Evolutionary conservation across 2,113 vertebrate genomes (phyloP).

Genomic region (Ptilorrhoa leucosticta): DNA sequence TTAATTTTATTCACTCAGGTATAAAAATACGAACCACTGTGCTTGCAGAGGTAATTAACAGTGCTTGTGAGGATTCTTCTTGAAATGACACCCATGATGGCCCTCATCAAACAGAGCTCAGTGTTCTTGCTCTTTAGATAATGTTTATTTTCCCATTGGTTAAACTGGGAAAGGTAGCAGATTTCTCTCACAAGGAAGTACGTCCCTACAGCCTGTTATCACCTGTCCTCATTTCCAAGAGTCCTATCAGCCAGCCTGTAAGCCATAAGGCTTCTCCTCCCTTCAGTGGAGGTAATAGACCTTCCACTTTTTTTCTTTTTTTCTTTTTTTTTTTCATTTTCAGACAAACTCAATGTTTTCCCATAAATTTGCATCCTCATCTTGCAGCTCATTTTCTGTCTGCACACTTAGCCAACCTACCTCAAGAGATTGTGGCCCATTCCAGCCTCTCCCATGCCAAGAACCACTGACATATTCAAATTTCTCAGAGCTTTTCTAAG

Average conservation of each 20-base stretch:
- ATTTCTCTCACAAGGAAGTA: background rate
- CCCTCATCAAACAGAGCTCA: background rate
- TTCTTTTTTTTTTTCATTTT: background rate
- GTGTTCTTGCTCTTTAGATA: background rate
- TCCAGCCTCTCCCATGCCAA: background rate
- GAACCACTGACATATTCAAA: background rate
- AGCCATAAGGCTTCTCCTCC: background rate
- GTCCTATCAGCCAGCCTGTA: background rate
- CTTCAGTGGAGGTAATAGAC: background rate
- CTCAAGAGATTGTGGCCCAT: background rate
- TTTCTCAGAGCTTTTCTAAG: background rate
- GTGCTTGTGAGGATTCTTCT: background rate
- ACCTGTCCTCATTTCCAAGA: background rate
- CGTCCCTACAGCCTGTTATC: background rate
- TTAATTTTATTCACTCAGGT: background rate
- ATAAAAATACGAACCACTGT: background rate
- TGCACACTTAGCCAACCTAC: background rate
- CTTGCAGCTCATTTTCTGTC: background rate
- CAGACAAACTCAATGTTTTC: background rate
- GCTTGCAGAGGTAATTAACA: background rate
- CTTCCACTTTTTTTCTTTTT: background rate
- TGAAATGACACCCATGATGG: background rate
- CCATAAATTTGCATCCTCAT: background rate
- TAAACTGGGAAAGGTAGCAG: background rate
- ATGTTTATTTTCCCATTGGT: background rate